Base-by-base conservation (phyloP, 2,797 vertebrate genomes). In the Pempheris klunzingeri region DNA sequence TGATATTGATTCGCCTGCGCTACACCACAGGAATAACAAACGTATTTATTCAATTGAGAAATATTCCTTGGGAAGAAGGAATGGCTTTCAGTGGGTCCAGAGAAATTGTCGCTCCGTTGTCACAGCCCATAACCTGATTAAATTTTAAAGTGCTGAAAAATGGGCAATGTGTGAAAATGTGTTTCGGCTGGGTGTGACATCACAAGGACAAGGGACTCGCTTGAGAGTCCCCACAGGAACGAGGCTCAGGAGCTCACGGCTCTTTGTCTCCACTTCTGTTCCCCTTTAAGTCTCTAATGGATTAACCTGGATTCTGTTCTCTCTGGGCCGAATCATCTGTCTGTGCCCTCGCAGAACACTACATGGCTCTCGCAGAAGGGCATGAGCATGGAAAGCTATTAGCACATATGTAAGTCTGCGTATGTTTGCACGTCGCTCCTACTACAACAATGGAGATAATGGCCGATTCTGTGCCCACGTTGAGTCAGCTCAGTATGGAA, bases 1-100 rank as follows among this genome's bases (percentile, higher is more conserved):
- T 80, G 78, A 86, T 89, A 92, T 92, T 75, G 88, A 90, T 92
- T 89, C 59, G 49, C 76, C 58, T 32, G 58, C 49, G 71, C 71
- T 26, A 60, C 71, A 67, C 77, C 3, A 32, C 77, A 83, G 54
- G 80, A 89, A 92, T 89, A 88, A 87, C 73, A 81, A 84, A 87
- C 15, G 46, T 76, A 79, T 83, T 84, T 74, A 86, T 88, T 90
- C 71, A 81, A 63, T 80, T 61, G 88, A 80, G 64, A 83, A 81
- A 80, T 63, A 79, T 86, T 60, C 60, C 70, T 43, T 8, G 38
- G 68, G 57, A 86, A 60, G 49, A 85, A 67, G 43, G 41, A 72
- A 64, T 36, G 60, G 69, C 77, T 71, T 47, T 81, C 50, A 65
- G 75, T 83, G 53, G 57, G 74, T 80, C 67, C 66, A 30, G 71